These are phyloP conservation scores for Lucilia sericata DNA, from an alignment of 1,140 invertebrate species.

Conservation along the genomic window DNA sequence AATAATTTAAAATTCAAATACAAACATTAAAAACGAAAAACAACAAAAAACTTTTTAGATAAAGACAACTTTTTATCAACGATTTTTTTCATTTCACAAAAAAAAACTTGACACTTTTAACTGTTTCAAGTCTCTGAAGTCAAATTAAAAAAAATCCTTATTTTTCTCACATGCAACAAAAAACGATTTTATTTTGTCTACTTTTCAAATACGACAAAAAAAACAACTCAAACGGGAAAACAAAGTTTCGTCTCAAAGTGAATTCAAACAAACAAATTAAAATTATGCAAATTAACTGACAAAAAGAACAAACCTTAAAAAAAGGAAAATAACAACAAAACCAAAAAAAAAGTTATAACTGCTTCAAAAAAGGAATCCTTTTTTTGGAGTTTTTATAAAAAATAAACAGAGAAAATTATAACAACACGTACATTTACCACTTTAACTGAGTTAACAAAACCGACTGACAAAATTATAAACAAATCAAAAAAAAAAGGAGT, in stretches of 20 bases:
- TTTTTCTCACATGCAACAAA: background rate
- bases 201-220: conserved; percentile 9
- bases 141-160: conserved; percentile 34
- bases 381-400: background rate
- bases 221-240: background rate
- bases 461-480: background rate
- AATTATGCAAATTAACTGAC: conserved; percentile 47
- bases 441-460: background rate
- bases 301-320: conserved; percentile 7
- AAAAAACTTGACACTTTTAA: conserved; percentile 32
- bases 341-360: background rate
- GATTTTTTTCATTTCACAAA: background rate
- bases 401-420: background rate
- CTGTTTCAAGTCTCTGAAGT: conserved; percentile 25
- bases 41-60: background rate
- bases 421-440: background rate
- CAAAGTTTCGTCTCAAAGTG: conserved; percentile 35
- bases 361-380: background rate
- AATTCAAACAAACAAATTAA: conserved; percentile 47
- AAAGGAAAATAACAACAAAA: background rate
- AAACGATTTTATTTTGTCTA: conserved; percentile 6
- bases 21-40: background rate
- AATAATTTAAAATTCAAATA: conserved; percentile 4
- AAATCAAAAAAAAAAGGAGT: background rate
- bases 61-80: conserved; percentile 12